phyloP scores from a whole-genome alignment of 2,113 vertebrate genomes.

The western clawed frog (Xenopus tropicalis) region UCB_Xtro_10.0 CM004444.2:138092501-138093000 shows the following conservation, averaged over 20 bases:
- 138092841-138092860: not conserved
- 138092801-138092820: slow-evolving; percentile 42
- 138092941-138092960: too few species aligned
- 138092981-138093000: too few species aligned
- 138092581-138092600: slow-evolving; percentile 19
- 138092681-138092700: slow-evolving; percentile 43
- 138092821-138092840: slow-evolving; percentile 32
- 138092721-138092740: slow-evolving; percentile 44
- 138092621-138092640: slow-evolving; percentile 41
- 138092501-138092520: not conserved
- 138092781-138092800: slow-evolving; percentile 37
- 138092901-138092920: not conserved
- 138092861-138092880: slow-evolving; percentile 4
- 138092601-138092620: slow-evolving; percentile 33
- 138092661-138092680: slow-evolving; percentile 42
- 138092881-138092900: not conserved
- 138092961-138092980: too few species aligned
- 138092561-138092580: slow-evolving; percentile 25
- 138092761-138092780: slow-evolving; percentile 43
- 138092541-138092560: slow-evolving; percentile 25
- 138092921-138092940: too few species aligned
- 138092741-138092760: slow-evolving; percentile 45
- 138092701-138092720: slow-evolving; percentile 45
- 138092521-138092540: slow-evolving; percentile 7
- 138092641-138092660: slow-evolving; percentile 44